Percentiles rank a stretch among this genome's conserved stretches.
These are phyloP conservation scores for Neotoma lepida DNA, from an alignment of 2,113 vertebrate species.

Conservation along the genomic window DNA sequence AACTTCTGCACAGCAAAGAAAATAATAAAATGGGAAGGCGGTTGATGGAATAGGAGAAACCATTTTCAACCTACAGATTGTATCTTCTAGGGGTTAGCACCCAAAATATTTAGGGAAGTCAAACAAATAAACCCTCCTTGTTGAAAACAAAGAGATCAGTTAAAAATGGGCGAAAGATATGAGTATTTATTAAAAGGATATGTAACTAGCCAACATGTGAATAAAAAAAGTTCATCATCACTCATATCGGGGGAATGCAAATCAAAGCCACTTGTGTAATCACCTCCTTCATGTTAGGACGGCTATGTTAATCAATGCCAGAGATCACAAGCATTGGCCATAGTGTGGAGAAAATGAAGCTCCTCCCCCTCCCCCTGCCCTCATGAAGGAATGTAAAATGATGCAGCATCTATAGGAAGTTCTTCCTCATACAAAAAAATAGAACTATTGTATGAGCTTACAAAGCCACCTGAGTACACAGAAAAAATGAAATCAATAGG, in stretches of 20 bases:
- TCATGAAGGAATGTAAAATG: background rate
- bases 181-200: background rate
- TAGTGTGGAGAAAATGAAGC: background rate
- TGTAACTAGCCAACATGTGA: background rate
- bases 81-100: background rate
- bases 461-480: background rate
- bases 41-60: background rate
- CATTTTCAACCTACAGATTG: background rate
- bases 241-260: background rate
- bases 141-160: background rate
- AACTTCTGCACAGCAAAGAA: background rate
- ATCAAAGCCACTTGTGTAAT: background rate
- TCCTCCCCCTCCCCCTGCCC: fast-evolving
- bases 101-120: background rate
- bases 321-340: too few species aligned
- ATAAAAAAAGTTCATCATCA: background rate
- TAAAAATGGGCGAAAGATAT: background rate
- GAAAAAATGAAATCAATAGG: background rate
- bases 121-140: background rate
- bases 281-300: background rate
- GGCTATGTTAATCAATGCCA: background rate
- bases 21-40: background rate
- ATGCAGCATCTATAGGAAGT: background rate
- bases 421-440: background rate
- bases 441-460: background rate